These are phyloP conservation scores for Drosophila parvula DNA, from an alignment of 1,140 invertebrate species.

Conservation along the genomic window DNA sequence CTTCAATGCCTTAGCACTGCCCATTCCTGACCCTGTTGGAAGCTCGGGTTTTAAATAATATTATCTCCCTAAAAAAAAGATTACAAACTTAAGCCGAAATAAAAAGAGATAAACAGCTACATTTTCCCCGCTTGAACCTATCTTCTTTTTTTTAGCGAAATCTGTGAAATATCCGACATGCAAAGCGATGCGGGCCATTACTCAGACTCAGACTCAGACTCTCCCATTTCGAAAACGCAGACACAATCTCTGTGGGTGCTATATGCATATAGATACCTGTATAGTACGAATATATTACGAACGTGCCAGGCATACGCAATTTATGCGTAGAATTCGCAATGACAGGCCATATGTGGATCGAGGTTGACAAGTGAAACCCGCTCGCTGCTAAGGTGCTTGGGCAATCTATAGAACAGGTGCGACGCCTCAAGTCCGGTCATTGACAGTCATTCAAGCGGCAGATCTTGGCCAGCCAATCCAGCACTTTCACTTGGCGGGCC, in stretches of 20 bases:
- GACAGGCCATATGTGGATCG: slow-evolving; percentile 59
- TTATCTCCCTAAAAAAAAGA: not conserved
- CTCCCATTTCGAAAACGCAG: slow-evolving; percentile 7
- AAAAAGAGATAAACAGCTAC: not conserved
- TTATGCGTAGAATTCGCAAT: slow-evolving; percentile 63
- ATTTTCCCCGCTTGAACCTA: not conserved
- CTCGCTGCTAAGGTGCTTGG: slow-evolving; percentile 4
- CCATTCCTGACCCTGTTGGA: not conserved
- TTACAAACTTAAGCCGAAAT: not conserved
- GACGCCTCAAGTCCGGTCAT: slow-evolving; percentile 15
- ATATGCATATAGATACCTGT: not conserved
- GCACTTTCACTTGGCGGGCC: slow-evolving; percentile 28
- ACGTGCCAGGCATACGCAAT: slow-evolving; percentile 62
- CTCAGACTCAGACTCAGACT: slow-evolving; percentile 10
- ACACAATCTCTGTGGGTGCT: slow-evolving; percentile 35
- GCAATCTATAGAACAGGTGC: slow-evolving; percentile 3
- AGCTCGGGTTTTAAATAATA: not conserved
- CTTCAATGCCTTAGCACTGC: not conserved
- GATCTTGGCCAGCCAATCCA: slow-evolving; percentile 15
- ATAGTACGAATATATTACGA: slow-evolving; percentile 9
- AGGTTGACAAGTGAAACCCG: slow-evolving; percentile 70
- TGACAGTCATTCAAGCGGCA: slow-evolving; percentile 10
- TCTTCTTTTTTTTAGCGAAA: slow-evolving; percentile 9
- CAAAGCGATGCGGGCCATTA: slow-evolving; percentile 33
- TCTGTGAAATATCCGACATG: slow-evolving; percentile 20